Conservation (phyloP, 2,797 vertebrate genomes). For the Liasis olivaceus region DNA sequence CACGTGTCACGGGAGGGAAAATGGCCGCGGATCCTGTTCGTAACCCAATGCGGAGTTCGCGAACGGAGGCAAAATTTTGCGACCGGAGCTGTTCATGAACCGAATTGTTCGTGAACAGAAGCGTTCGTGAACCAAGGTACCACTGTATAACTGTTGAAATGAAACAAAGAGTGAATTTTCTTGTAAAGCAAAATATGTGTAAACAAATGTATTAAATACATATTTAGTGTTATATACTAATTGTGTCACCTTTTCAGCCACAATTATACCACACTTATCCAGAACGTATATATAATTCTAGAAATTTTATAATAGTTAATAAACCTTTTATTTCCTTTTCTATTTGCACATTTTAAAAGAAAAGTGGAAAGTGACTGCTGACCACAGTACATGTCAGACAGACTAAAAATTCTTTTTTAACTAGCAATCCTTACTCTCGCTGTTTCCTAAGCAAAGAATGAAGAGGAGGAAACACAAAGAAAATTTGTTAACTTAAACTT, state of each 20-base stretch:
- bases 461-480: slow-evolving; percentile 8
- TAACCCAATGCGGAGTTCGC: no score
- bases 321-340: neutral
- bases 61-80: no score
- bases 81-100: neutral
- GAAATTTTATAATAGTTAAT: neutral
- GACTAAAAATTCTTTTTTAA: neutral
- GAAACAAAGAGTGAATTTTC: neutral
- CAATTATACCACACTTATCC: neutral
- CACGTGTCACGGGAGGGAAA: no score
- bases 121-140: no score
- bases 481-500: neutral
- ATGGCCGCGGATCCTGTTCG: no score
- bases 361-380: neutral
- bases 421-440: neutral
- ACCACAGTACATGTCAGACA: neutral
- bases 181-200: no score
- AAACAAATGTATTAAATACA: no score
- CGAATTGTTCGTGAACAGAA: no score
- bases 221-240: neutral
- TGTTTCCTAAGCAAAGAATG: neutral
- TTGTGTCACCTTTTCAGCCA: neutral
- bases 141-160: neutral
- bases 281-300: neutral
- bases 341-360: neutral